Base-by-base conservation (phyloP, 2,113 vertebrate genomes). In the Jaculus jaculus region DNA sequence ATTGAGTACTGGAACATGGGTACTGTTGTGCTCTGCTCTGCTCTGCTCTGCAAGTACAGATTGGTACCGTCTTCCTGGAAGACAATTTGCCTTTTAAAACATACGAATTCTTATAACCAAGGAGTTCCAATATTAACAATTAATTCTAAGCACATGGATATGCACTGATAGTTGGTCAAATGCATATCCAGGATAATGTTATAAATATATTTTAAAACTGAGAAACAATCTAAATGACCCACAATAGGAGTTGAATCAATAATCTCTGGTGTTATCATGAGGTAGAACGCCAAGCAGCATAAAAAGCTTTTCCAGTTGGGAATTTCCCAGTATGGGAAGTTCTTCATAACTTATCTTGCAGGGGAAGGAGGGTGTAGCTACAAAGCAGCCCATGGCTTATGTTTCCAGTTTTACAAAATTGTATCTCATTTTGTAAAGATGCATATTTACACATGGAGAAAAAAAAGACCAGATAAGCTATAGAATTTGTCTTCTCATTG, bases 181-280 rank as follows among this genome's bases (percentile, higher is more conserved):
- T 51, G 23, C 18, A 4, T 69, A 8, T 7, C 28, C 42, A 42
- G 10, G 72, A 17, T 9, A 63, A 15, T 28, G 26, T 66, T 92
- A 89, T 85, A 72, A 85, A 86, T 75, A 72, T 39, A 84, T 71
- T 75, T 92, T 60, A 92, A 87, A 73, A 83, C 78, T 80, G 23
- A 90, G 79, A 86, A 93, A 32, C 32, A 89, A 82, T 6, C 77
- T 65, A 69, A 60, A 66, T n/a, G 23, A 65, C 12, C 34, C 73
- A 39, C 18, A 60, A 54, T 65, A 37, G n/a, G 66, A 61, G 6
- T 15, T 54, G 54, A 54, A 54, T 54, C 42, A 90, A 78, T 87
- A 68, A 87, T 69, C n/a, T 60, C 23, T 47, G 54, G 69, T 16
- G 10, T 85, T 78, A 30, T 77, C 74, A 28, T 4, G 17, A 37